A percentile compares a stretch with the other conserved stretches of the same genome.
Evolutionary conservation across 2,888 invertebrate species (phyloP).

Genomic region (Caenorhabditis virilis): DNA sequence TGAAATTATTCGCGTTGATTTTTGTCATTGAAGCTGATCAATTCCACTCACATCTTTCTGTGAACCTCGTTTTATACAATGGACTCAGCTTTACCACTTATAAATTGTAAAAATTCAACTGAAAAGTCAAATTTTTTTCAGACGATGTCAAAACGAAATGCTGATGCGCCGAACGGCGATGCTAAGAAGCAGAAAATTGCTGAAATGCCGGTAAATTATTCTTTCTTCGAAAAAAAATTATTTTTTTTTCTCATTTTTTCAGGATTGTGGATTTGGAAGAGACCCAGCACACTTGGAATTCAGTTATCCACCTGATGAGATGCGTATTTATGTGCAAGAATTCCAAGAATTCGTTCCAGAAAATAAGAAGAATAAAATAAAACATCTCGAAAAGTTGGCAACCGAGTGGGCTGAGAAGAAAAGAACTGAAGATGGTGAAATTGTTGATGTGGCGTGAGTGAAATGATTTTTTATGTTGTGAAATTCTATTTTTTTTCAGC

Average conservation of each 20-base stretch:
- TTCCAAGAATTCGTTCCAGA: too few species aligned
- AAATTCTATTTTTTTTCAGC: slow-evolving; percentile 6
- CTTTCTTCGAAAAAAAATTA: neutral
- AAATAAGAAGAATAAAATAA: too few species aligned
- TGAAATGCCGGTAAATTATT: neutral
- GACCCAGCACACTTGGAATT: slow-evolving; percentile 7
- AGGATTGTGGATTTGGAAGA: slow-evolving; percentile 12
- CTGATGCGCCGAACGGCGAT: too few species aligned
- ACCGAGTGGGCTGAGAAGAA: slow-evolving; percentile 9
- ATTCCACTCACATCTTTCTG: too few species aligned
- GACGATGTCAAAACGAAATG: too few species aligned
- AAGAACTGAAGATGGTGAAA: slow-evolving; percentile 2
- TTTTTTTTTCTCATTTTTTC: neutral
- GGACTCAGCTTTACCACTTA: too few species aligned
- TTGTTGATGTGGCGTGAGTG: slow-evolving; percentile 9
- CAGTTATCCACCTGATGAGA: slow-evolving; percentile 13
- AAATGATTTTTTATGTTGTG: neutral
- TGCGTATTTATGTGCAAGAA: slow-evolving; percentile 9
- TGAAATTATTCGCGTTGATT: too few species aligned
- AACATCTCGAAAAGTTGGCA: slow-evolving; percentile 12
- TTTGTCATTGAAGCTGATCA: too few species aligned
- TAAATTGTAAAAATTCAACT: too few species aligned
- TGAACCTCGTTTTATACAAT: too few species aligned
- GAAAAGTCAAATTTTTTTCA: too few species aligned
- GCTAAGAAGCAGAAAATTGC: too few species aligned